Percentiles rank a stretch among this genome's conserved stretches.
Evolutionary conservation across 2,797 vertebrate species (phyloP).

Genomic region (Fringilla coelebs): DNA sequence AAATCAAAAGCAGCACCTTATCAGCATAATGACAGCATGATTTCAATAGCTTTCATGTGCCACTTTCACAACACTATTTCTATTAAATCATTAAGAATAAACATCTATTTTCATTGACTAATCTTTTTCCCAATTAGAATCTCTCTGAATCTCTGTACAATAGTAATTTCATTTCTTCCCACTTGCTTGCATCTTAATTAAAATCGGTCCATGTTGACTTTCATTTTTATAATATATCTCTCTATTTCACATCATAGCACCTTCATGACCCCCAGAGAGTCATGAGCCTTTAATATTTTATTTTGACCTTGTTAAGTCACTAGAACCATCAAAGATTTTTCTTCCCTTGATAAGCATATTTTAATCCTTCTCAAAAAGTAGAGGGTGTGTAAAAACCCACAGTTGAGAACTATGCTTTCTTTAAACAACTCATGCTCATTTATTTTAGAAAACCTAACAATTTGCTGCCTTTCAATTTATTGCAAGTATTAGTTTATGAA

Average conservation of each 20-base stretch:
- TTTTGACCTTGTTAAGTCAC: conserved; percentile 58
- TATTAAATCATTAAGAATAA: conserved; percentile 43
- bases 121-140: conserved; percentile 44
- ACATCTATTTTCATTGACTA: conserved; percentile 40
- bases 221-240: conserved; percentile 47
- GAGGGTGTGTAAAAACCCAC: not conserved
- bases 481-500: conserved; percentile 17
- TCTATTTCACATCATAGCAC: conserved; percentile 60
- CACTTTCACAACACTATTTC: not conserved
- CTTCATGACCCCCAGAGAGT: conserved; percentile 11
- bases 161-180: conserved; percentile 41
- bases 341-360: not conserved
- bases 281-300: conserved; percentile 62
- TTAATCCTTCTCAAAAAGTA: not conserved
- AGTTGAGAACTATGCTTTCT: not conserved
- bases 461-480: conserved; percentile 7
- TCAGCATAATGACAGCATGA: conserved; percentile 14
- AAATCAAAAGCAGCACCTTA: conserved; percentile 47
- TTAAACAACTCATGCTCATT: not conserved
- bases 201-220: conserved; percentile 56
- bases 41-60: conserved; percentile 30
- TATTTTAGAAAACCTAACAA: not conserved
- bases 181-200: conserved; percentile 67
- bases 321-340: conserved; percentile 43
- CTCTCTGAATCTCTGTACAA: conserved; percentile 21